Conservation (phyloP, 2,888 invertebrate species). For the Parelbella ahira region DNA sequence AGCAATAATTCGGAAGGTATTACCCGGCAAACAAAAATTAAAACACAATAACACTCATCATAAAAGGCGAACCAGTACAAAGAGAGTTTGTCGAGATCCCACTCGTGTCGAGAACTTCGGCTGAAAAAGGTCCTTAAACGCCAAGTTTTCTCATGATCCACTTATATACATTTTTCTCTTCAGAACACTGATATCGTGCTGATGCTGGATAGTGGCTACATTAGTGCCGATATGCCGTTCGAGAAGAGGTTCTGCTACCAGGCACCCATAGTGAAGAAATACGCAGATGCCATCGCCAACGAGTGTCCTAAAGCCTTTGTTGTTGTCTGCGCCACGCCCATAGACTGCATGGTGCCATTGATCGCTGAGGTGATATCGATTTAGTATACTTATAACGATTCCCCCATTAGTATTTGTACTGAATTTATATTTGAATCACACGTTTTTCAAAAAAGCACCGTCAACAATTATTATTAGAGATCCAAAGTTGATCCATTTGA, state of each 20-base stretch:
- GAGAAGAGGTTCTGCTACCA: conserved; percentile 58
- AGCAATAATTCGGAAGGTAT: too few relatives aligned
- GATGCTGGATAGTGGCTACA: conserved; percentile 56
- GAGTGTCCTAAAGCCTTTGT: conserved; percentile 78
- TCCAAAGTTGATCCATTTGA: too few relatives aligned
- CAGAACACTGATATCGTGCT: conserved; percentile 69
- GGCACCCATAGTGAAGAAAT: conserved; percentile 63
- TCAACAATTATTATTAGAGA: too few relatives aligned
- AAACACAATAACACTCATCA: conserved; percentile 6
- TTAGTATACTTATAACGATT: too few relatives aligned
- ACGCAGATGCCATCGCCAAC: conserved; percentile 69
- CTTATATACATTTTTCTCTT: conserved; percentile 26
- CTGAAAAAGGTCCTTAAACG: conserved; percentile 19
- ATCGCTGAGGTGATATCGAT: conserved; percentile 59
- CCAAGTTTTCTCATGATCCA: conserved; percentile 9
- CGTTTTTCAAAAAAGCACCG: too few relatives aligned
- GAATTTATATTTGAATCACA: too few relatives aligned
- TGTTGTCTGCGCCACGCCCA: conserved; percentile 72
- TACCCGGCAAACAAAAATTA: too few relatives aligned
- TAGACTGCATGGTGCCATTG: conserved; percentile 78
- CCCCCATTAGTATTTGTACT: too few relatives aligned
- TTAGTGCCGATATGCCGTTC: conserved; percentile 49
- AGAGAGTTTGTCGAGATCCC: conserved; percentile 12
- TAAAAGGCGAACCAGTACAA: conserved; percentile 9
- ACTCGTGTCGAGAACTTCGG: conserved; percentile 9